Evolutionary conservation across 1,140 invertebrate genomes (phyloP), one percentile per base, ranked within the genome.

Genomic region (Conus ventricosus): DNA sequence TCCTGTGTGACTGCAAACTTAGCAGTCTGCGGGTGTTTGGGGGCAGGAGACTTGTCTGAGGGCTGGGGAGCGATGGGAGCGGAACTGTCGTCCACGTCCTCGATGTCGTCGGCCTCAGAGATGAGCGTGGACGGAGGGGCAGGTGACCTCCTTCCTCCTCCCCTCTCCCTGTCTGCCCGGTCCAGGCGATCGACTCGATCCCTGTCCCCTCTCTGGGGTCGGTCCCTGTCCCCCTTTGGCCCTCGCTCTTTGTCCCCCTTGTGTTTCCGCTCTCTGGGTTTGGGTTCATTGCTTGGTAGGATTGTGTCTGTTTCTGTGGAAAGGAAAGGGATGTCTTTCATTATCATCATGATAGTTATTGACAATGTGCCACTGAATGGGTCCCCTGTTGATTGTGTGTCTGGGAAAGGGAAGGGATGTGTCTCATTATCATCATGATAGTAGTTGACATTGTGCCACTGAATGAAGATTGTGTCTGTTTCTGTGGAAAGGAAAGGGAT

Each of bases 41-140:
- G 88, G 25, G 55, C 83, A 11, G 39, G 90, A 7, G 90, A 89
- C 53, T 53, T 75, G 80, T 81, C 80, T 0, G 76, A 63, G n/a
- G 86, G 78, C 27, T 88, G 88, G 53, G 91, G 90, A 6, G 90
- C 90, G 15, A 92, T 89, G 83, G 90, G 89, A n/a, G 87, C 88
- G 51, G 88, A 90, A 57, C 57, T 88, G 10, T 78, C 87, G 60
- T 91, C 91, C 53, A 90, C 90, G 57, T 90, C 88, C 27, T 88
- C 84, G 13, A 81, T 54, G 10, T 88, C 84, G 15, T 90, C 87
- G 4, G n/a, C 63, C 27, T 86, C 84, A 11, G 84, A 87, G 55
- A 88, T 88, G 71, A 88, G 25, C 6, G 27, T 85, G 27, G 89
- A 86, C 11, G 85, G 60, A 53, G 87, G 84, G 55, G 87, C 80